Base-by-base conservation (phyloP, 2,888 invertebrate species). In the Drosophila niveifrons region DNA sequence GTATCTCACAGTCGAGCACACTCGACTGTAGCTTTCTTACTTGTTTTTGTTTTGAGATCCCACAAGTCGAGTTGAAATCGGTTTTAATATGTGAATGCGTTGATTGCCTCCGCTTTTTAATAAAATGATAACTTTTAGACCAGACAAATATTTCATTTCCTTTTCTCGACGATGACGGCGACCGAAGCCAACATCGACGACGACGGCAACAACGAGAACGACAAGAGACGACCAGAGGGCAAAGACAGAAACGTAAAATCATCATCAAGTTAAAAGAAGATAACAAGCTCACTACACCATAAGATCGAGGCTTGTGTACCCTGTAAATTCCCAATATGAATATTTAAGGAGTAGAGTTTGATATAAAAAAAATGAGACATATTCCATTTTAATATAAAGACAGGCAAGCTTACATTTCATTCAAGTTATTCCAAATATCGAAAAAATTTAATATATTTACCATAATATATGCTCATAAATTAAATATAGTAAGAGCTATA, bases 121-220 rank as follows among this genome's bases (percentile, higher is more conserved):
- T 90, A 89, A 91, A 91, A 91, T 90, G 90, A 91, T 90, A 90
- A 91, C 90, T 91, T 90, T 90, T 82, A 81, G 84, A 80, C 87
- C 90, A 90, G 91, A 90, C 90, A 91, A 90, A 90, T 90, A 90
- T 90, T 90, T 90, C 90, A 90, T 91, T 90, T 90, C 88, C 89
- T 90, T 82, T 89, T 67, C 44, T 34, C 64, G 67, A 65, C 70
- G 46, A 61, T 72, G 73, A 18, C 80, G 28, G 69, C 67, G 62
- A 65, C 41, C 46, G 15, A 55, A 34, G 46, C 46, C 36, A n/a
- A 31, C 34, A 11, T n/a, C 36, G 4, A 34, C 46, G 17, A n/a
- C 58, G 52, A 67, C 46, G 36, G 39, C 47, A 15, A 15, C 23
- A 52, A 34, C 52, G 39, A 58, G 62, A 46, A 36, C 44, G 43